Base-by-base conservation (phyloP, 2,888 invertebrate genomes). In the Saturnia japonica region DNA sequence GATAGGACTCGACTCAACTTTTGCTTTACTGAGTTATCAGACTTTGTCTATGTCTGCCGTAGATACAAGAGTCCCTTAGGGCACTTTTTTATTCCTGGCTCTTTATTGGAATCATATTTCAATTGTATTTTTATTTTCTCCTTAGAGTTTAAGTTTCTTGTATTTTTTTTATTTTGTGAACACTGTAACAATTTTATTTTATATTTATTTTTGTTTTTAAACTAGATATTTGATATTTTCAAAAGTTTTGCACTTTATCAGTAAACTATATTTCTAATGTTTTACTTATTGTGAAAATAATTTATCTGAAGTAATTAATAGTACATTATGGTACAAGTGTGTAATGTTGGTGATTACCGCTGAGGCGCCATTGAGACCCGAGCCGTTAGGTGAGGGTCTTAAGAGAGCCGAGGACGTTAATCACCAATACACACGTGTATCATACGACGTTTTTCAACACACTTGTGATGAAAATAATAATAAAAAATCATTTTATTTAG, bases 11-110 rank as follows among this genome's bases (percentile, higher is more conserved):
- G 72, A 75, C 69, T 76, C 72, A 77, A 76, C 77, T 75, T 76
- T 71, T 75, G 72, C 74, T 75, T 80, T 82, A 82, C 80, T 78
- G 74, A 74, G 73, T 79, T 78, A 77, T 79, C 80, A 76, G 76
- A 14, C 67, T 4, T 25, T 73, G 72, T 73, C 74, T 78, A 73
- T 77, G 79, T 75, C 76, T 77, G 70, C 70, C 70, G 70, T 74
- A 72, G 74, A 72, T 76, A 73, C 70, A 70, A 73, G 80, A 70
- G 74, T 79, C 69, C 79, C 77, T 60, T 78, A 81, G 76, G 81
- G 79, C 76, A 71, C 72, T 54, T 11, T 9, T 47, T 68, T 64
- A 4, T 64, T 64, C 40, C n/a, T 40, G 40, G 1, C 40, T 34
- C n/a, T 40, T 19, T 64, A 64, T 40, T n/a, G 40, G n/a, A 64